Evolutionary conservation across 1,140 invertebrate species (phyloP), one percentile per base, ranked within the genome.

Genomic region (Drosophila malerkotliana): DNA sequence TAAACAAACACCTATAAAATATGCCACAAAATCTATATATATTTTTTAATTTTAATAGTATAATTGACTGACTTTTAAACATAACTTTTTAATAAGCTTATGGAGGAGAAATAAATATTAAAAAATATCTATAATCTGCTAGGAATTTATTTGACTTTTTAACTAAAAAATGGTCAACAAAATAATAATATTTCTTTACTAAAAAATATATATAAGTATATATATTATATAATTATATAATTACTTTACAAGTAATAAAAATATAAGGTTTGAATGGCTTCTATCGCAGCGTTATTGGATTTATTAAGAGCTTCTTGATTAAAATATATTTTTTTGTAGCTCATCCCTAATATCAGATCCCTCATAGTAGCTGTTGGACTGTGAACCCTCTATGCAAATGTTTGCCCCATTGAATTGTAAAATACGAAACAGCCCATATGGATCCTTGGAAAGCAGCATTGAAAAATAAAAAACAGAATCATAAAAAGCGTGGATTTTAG

Each of bases 351-450:
- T 51, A 12, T 41, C 18, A 0, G 15, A 9, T n/a, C 59, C 63
- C n/a, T 45, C n/a, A 26, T 24, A 52, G 63, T 67, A 9, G 2
- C 45, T 30, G 67, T 61, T 76, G 77, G 58, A 82, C 62, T 37
- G 71, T 60, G 73, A 68, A 58, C 56, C 63, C 72, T 72, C 72
- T 77, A 84, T 85, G 77, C 81, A 80, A 84, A 85, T 85, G 81
- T 48, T 12, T 45, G n/a, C 24, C 26, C 77, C 77, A 87, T 84
- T 84, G 77, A 87, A 84, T 87, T 81, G 82, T 87, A 74, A 84
- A 85, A 81, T 87, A 87, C 73, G 72, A 62, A 76, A 51, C 72
- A 72, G 64, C 72, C 57, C 81, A 84, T 76, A 72, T 80, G 77
- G 63, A 69, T 58, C 52, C 41, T 24, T 49, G 60, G 12, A 18